These are phyloP conservation scores for Tokudaia tokunoshimensis DNA, from an alignment of 2,797 vertebrate species.

Conservation along the genomic window DNA sequence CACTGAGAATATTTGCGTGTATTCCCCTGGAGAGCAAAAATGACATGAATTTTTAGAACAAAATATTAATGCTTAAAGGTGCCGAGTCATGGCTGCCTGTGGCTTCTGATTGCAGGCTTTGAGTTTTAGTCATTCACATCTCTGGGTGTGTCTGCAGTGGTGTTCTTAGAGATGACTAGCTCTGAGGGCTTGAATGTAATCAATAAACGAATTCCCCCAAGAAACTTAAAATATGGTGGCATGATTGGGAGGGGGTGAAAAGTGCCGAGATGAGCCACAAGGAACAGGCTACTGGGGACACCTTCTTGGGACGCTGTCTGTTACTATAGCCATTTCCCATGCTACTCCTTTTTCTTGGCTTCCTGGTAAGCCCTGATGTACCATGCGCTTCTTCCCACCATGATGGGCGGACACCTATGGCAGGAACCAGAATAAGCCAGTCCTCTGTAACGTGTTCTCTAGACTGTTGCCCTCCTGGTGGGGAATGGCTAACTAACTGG, in stretches of 20 bases:
- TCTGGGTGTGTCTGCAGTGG: not conserved
- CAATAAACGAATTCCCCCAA: not conserved
- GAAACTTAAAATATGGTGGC: not conserved
- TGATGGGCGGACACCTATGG: too few species aligned
- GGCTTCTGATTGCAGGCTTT: too few species aligned
- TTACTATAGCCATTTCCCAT: too few species aligned
- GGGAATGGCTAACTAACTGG: not conserved
- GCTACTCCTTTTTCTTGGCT: not conserved
- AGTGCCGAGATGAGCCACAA: too few species aligned
- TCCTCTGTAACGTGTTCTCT: not conserved
- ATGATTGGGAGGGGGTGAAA: not conserved
- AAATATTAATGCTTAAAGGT: not conserved
- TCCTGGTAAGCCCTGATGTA: not conserved
- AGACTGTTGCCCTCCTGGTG: fast-evolving
- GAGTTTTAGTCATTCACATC: not conserved
- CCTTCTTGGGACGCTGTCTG: not conserved
- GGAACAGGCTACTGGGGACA: not conserved
- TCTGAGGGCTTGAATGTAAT: not conserved
- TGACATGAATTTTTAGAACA: not conserved
- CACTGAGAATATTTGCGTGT: not conserved
- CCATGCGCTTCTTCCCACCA: fast-evolving
- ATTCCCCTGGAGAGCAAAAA: constrained; percentile 46
- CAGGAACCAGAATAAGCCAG: not conserved
- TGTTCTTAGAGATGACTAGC: not conserved
- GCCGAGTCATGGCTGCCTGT: not conserved